phyloP scores from a whole-genome alignment of 2,113 vertebrate species.

The Nicator chloris region DNA sequence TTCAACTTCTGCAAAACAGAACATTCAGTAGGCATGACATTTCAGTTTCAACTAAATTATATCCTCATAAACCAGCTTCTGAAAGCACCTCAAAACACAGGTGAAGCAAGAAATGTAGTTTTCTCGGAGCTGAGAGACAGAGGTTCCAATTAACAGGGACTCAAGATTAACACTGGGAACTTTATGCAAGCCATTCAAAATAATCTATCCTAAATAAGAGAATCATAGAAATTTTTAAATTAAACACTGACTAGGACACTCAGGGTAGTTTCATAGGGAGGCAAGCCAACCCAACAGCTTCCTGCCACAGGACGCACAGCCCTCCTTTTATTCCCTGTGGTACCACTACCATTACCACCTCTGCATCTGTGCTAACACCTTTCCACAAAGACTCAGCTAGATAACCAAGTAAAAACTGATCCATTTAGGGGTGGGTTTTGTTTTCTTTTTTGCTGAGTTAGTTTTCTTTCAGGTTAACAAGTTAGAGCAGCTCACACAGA shows the following conservation, averaged over 20 bases:
- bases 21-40: background rate
- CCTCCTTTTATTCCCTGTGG: background rate
- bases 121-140: background rate
- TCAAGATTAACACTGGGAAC: background rate
- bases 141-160: background rate
- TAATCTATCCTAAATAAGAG: background rate
- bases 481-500: background rate
- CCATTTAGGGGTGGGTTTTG: background rate
- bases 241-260: background rate
- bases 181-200: background rate
- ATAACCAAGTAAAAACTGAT: background rate
- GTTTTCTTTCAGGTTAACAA: background rate
- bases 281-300: background rate
- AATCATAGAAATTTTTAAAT: background rate
- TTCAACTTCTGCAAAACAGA: background rate
- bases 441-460: background rate
- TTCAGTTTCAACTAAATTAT: background rate
- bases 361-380: background rate
- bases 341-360: background rate
- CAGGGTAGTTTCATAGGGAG: background rate
- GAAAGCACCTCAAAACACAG: background rate
- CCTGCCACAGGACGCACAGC: background rate
- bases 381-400: background rate
- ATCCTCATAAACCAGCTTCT: background rate
- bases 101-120: background rate